Evolutionary conservation across 1,140 invertebrate species (phyloP).

Genomic region (Zaprionus kolodkinae): DNA sequence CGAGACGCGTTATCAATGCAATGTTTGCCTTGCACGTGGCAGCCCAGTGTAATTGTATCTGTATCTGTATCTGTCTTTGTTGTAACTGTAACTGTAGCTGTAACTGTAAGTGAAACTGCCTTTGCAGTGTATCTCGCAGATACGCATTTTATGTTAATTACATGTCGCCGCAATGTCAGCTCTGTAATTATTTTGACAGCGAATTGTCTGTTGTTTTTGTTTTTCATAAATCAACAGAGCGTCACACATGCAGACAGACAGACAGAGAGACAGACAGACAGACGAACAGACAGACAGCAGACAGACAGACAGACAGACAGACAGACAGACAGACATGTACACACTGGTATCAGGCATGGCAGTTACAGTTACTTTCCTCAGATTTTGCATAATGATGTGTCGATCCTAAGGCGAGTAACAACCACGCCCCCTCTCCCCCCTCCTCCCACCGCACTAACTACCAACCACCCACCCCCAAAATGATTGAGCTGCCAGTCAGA

Average conservation of each 20-base stretch:
- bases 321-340: not conserved
- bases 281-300: slow-evolving; percentile 14
- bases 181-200: slow-evolving; percentile 79
- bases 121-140: slow-evolving; percentile 46
- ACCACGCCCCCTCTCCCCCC: no score
- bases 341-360: not conserved
- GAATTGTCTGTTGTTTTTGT: slow-evolving; percentile 49
- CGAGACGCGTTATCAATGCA: slow-evolving; percentile 37
- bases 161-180: slow-evolving; percentile 70
- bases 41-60: not conserved
- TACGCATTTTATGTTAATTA: slow-evolving; percentile 80
- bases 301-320: not conserved
- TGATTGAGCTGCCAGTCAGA: slow-evolving; percentile 30
- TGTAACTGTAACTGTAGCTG: slow-evolving; percentile 7
- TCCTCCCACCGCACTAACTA: no score
- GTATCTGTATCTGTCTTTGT: not conserved
- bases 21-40: slow-evolving; percentile 1
- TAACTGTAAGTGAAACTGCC: slow-evolving; percentile 8
- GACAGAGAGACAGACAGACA: not conserved
- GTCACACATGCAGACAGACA: not conserved
- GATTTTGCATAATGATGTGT: slow-evolving; percentile 61
- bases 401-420: slow-evolving; percentile 35
- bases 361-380: slow-evolving; percentile 64
- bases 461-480: no score
- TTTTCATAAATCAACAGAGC: slow-evolving; percentile 44